Evolutionary conservation across 2,888 invertebrate species (phyloP), one percentile per base, ranked within the genome.

Genomic region (Epicampocera succincta): DNA sequence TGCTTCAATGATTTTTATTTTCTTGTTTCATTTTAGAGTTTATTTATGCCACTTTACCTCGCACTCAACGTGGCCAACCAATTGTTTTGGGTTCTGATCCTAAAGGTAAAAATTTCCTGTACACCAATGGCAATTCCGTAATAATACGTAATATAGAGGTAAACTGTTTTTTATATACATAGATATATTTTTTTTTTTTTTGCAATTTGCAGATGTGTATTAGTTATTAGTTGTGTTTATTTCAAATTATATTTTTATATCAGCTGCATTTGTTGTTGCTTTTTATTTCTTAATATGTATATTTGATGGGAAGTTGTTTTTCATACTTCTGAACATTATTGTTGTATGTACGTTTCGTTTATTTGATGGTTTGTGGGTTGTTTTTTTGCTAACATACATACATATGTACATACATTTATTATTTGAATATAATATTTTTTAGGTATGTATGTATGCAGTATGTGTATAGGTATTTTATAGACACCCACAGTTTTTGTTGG

Each of bases 121-220:
- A 99, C 90, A 96, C 98, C 83, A 98, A 99, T 93, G 98, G 99
- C 85, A 98, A 98, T 91, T 98, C 97, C 87, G 98, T 99, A 84
- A 97, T 98, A 89, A 99, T 99, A 89, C 93, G 99, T 85, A 96
- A 99, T 91, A 97, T 99, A 87, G 96, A 97, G 87, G 96, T 96
- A 91, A 92, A 92, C 76, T 44, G 17, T 40, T 46, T 15, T 44
- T 33, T 15, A 90, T 54, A 33, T 9, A n/a, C 5, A 25, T 25
- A 3, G 2, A 25, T 25, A 5, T 25, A 25, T 5, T 5, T 25
- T 3, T 33, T 6, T 33, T 4, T 15, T 29, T 73, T 82, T 50
- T 33, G 33, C 15, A 19, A 38, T 73, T 60, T 74, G 33, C 8
- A 9, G 8, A 33, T 9, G 33, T 33, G 66, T 46, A 58, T 58